Conservation (phyloP, 1,140 invertebrate species). For the Apis mellifera region Amel_HAv3.1 CM009942.2:11220501-11221000, state of each 20-base stretch:
- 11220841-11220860: not conserved
- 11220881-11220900: not conserved
- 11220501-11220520: no score
- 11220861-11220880: not conserved
- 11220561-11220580: not conserved
- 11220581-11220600: not conserved
- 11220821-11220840: no score
- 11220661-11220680: constrained; percentile 28
- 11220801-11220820: no score
- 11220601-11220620: not conserved
- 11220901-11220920: no score
- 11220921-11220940: not conserved
- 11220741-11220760: constrained; percentile 23
- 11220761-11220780: constrained; percentile 42
- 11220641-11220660: constrained; percentile 10
- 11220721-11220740: constrained; percentile 25
- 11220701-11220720: constrained; percentile 42
- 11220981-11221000: no score
- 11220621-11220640: not conserved
- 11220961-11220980: no score
- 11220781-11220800: constrained; percentile 11
- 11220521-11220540: not conserved
- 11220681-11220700: constrained; percentile 11
- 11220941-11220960: not conserved
- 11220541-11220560: not conserved